Conservation (phyloP, 2,113 vertebrate genomes). For the Sardina pilchardus region DNA sequence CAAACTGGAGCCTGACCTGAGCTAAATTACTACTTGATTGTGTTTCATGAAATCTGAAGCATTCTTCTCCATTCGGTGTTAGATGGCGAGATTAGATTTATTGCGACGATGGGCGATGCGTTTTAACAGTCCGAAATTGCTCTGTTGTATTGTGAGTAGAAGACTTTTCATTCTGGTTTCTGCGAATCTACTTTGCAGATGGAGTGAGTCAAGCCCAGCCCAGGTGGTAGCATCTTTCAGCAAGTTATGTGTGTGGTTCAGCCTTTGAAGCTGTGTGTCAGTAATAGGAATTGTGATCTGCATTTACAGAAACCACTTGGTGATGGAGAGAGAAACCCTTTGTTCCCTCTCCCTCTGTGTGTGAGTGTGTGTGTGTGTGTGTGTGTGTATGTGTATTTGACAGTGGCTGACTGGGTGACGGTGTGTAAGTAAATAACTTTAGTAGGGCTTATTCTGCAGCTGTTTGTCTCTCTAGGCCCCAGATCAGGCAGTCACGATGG, state of each 20-base stretch:
- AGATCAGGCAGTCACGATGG: constrained; percentile 62
- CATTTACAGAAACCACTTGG: constrained; percentile 5
- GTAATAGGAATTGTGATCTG: constrained; percentile 16
- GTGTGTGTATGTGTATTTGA: background rate
- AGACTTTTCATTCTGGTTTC: background rate
- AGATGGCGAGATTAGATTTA: background rate
- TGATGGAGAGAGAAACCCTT: background rate
- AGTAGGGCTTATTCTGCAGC: constrained; percentile 52
- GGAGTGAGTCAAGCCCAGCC: background rate
- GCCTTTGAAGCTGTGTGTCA: background rate
- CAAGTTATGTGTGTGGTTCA: background rate
- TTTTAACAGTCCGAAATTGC: background rate
- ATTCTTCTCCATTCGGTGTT: background rate
- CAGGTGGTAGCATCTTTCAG: background rate
- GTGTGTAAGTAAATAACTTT: constrained; percentile 41
- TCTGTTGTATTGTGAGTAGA: background rate
- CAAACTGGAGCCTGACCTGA: background rate
- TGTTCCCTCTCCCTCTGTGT: background rate
- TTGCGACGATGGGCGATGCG: background rate
- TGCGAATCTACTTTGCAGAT: background rate
- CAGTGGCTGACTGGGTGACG: constrained; percentile 4
- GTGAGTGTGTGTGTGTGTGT: background rate
- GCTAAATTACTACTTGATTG: background rate
- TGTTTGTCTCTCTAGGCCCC: constrained; percentile 54
- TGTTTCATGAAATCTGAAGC: background rate